A percentile compares a stretch with the other conserved stretches of the same genome.
Evolutionary conservation across 2,113 vertebrate species (phyloP).

Genomic region (Trichomycterus rosablanca): DNA sequence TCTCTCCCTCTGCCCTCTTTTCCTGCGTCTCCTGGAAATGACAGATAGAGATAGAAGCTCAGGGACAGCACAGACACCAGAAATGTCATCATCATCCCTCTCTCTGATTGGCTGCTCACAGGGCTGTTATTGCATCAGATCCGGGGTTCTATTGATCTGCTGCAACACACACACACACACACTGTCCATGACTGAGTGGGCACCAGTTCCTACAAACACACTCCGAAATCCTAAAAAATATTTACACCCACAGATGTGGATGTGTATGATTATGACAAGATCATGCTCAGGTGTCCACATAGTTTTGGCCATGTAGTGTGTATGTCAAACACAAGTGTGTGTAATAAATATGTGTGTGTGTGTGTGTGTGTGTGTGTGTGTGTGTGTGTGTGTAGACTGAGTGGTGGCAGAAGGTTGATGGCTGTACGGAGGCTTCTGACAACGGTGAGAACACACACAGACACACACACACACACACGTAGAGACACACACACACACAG

Average conservation of each 20-base stretch:
- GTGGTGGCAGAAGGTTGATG: constrained; percentile 17
- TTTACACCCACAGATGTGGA: no score
- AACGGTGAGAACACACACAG: constrained; percentile 26
- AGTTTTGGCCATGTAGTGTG: no score
- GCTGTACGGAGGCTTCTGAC: constrained; percentile 17
- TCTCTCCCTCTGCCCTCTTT: constrained; percentile 2
- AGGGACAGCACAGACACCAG: not conserved
- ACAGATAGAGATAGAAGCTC: constrained; percentile 17
- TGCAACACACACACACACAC: no score
- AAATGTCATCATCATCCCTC: constrained; percentile 2
- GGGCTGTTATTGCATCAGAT: no score
- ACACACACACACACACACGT: not conserved
- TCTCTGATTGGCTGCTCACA: not conserved
- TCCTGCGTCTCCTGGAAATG: constrained; percentile 15
- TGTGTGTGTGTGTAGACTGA: not conserved
- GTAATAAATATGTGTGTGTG: constrained; percentile 4
- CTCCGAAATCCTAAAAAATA: no score
- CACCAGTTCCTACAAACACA: no score
- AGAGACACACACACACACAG: no score
- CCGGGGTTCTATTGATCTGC: no score
- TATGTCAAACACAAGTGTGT: no score
- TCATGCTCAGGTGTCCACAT: no score
- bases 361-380: not conserved
- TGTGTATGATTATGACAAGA: no score
- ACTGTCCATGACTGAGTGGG: no score